Evolutionary conservation across 2,113 vertebrate genomes (phyloP).

Genomic region (Podarcis raffonei): DNA sequence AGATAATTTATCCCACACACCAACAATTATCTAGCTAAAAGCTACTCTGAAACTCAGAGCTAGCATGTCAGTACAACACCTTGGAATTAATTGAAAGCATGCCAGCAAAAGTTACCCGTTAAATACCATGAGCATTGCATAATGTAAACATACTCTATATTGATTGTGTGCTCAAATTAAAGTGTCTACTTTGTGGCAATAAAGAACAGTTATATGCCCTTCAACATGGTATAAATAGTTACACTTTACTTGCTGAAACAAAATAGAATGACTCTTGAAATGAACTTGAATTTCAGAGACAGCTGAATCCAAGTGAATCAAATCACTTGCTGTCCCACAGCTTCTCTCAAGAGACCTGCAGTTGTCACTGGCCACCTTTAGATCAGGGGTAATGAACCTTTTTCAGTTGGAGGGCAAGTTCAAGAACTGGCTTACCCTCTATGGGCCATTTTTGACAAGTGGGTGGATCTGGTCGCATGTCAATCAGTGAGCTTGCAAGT

Average conservation of each 20-base stretch:
- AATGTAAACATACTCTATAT: background rate
- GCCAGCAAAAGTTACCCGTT: constrained; percentile 15
- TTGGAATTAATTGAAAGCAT: constrained; percentile 1
- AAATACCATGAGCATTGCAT: constrained; percentile 8
- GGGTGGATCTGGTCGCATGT: too few species aligned
- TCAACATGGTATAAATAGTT: background rate
- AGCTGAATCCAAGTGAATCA: background rate
- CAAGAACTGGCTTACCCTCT: too few species aligned
- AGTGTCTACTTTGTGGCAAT: background rate
- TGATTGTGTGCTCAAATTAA: background rate
- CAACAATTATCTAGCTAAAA: constrained; percentile 11
- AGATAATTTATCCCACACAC: background rate
- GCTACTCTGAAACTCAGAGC: background rate
- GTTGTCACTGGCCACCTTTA: background rate
- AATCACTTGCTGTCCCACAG: background rate
- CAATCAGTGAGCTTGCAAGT: too few species aligned
- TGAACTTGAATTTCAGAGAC: background rate
- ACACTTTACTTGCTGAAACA: background rate
- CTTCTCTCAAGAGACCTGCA: background rate
- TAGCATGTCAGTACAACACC: background rate
- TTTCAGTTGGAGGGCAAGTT: too few species aligned
- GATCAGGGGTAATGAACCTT: background rate
- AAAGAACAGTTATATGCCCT: background rate
- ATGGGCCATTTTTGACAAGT: too few species aligned
- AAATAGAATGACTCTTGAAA: background rate